Evolutionary conservation across 2,888 invertebrate species (phyloP).

Genomic region (Odontocerum albicorne): DNA sequence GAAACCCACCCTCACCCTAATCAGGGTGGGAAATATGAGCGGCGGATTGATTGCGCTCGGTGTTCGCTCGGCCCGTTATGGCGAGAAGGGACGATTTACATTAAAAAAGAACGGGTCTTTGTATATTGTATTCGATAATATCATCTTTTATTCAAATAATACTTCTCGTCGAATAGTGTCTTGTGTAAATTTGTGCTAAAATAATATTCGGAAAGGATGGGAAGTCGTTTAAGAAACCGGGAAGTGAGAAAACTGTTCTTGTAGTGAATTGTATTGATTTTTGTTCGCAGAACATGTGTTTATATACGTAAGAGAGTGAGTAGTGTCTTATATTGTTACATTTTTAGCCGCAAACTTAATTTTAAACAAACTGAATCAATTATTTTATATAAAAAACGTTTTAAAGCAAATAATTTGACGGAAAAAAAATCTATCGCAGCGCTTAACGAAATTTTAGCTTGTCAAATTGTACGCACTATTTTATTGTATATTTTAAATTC

Average conservation of each 20-base stretch:
- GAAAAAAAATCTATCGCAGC: too few relatives aligned
- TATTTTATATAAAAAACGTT: too few relatives aligned
- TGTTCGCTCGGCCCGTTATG: background rate
- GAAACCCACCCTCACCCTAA: constrained; percentile 9
- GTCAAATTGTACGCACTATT: too few relatives aligned
- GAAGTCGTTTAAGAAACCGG: constrained; percentile 3
- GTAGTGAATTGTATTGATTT: constrained; percentile 32
- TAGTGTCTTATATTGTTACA: constrained; percentile 5
- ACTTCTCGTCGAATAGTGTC: background rate
- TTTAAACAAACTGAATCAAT: too few relatives aligned
- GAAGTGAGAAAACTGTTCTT: constrained; percentile 7
- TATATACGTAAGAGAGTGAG: constrained; percentile 28
- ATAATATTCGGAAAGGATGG: constrained; percentile 1
- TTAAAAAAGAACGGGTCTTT: background rate
- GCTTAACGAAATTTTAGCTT: too few relatives aligned
- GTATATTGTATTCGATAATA: background rate
- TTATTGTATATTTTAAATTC: too few relatives aligned
- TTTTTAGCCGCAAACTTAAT: too few relatives aligned
- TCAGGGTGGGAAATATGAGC: constrained; percentile 20
- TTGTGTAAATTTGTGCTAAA: background rate
- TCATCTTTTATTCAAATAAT: constrained; percentile 2
- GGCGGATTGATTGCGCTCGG: constrained; percentile 1
- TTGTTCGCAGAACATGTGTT: constrained; percentile 32
- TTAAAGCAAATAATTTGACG: too few relatives aligned
- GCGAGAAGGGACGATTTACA: background rate